These are phyloP conservation scores for Habroteleia sp. DNA, from an alignment of 2,888 invertebrate species.

Conservation along the genomic window DNA sequence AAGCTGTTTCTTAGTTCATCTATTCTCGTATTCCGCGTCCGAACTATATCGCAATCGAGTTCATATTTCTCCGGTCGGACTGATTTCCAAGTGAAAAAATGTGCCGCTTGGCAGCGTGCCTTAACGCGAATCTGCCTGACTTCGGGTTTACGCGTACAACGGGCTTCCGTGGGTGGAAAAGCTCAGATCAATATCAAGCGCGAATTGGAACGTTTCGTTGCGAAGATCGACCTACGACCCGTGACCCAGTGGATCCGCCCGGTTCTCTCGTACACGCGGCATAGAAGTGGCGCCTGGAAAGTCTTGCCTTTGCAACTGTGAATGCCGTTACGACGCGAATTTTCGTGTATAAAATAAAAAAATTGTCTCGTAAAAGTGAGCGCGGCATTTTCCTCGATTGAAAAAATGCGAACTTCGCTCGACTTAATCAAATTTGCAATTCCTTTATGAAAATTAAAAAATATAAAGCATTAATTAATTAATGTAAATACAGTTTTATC, in stretches of 20 bases:
- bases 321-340: slow-evolving; percentile 19
- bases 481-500: no score
- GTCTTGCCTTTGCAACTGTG: slow-evolving; percentile 27
- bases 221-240: slow-evolving; percentile 79
- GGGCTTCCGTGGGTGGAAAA: slow-evolving; percentile 72
- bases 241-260: slow-evolving; percentile 80
- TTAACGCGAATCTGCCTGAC: slow-evolving; percentile 51
- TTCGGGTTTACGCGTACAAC: slow-evolving; percentile 58
- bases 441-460: no score
- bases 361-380: no score
- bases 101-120: slow-evolving; percentile 58
- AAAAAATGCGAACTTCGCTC: no score
- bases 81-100: slow-evolving; percentile 57
- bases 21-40: slow-evolving; percentile 39
- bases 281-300: slow-evolving; percentile 59
- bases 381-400: no score
- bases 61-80: slow-evolving; percentile 43
- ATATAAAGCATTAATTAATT: no score
- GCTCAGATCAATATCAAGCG: slow-evolving; percentile 78
- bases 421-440: no score
- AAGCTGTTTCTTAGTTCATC: slow-evolving; percentile 31
- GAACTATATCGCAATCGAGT: slow-evolving; percentile 45
- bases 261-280: slow-evolving; percentile 64
- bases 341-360: no score
- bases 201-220: slow-evolving; percentile 77